phyloP scores from a whole-genome alignment of 2,113 vertebrate species.

The Dasypus novemcinctus region DNA sequence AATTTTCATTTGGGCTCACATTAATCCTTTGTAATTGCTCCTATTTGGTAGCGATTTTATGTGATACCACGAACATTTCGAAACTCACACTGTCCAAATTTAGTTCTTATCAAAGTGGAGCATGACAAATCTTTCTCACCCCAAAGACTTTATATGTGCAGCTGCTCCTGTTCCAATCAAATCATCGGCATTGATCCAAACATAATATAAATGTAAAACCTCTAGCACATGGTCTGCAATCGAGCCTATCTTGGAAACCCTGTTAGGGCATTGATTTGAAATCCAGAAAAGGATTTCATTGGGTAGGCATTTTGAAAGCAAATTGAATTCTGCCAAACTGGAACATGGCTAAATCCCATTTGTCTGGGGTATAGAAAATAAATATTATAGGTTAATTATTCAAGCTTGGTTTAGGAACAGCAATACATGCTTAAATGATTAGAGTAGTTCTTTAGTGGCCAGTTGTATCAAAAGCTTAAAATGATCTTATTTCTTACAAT shows the following conservation, averaged over 20 bases:
- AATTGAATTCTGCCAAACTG: background rate
- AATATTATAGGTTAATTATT: background rate
- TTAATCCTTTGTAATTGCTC: conserved; percentile 48
- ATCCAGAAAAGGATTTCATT: background rate
- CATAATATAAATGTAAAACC: background rate
- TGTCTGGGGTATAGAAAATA: background rate
- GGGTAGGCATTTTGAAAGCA: background rate
- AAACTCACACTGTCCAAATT: background rate
- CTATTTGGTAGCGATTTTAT: background rate
- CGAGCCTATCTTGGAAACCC: background rate
- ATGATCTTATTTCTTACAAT: background rate
- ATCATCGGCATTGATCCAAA: background rate
- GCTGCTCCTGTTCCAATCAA: background rate
- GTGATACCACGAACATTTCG: background rate
- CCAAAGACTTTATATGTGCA: background rate
- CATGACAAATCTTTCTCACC: background rate
- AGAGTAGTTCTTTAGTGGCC: background rate
- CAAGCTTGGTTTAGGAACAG: background rate
- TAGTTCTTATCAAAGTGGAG: background rate
- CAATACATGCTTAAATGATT: background rate
- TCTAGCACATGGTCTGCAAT: fast-evolving
- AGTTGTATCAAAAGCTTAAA: background rate
- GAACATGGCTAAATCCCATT: background rate
- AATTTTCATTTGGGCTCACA: background rate
- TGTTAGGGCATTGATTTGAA: background rate